Base-by-base conservation (phyloP, 2,888 invertebrate genomes). In the Agriopis leucophaearia region DNA sequence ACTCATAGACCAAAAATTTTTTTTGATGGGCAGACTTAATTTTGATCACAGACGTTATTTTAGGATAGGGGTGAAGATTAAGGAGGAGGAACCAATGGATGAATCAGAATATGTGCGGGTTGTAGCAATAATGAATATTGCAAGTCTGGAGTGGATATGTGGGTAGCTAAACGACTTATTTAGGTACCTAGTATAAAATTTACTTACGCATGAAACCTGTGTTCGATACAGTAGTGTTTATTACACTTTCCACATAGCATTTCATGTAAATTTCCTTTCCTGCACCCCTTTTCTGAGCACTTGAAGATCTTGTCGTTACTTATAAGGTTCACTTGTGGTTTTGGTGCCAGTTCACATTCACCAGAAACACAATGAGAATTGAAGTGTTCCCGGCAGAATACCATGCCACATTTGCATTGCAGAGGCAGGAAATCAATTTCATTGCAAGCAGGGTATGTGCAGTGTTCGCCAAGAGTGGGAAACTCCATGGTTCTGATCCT, bases 351-450 rank as follows among this genome's bases (percentile, higher is more conserved):
- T 56, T 87, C 86, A 60, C 94, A 94, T 18, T 83, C 79, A 67
- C 96, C 96, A 4, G 91, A 87, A 64, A 95, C 94, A 38, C 94
- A 91, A 71, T 95, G 94, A 0, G 89, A 83, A 45, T 92, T 91
- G 79, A 95, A 96, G 88, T 97, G 97, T 45, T 95, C 94, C 57
- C 96, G 95, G 81, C 97, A 97, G 82, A 95, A 97, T 16, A 94
- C 87, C 66, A 91, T 88, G 0, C 91, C 90, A 82, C 97, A 97
- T 77, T 94, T 89, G 80, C 97, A 97, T 62, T 93, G 90, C 7
- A 96, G 88, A 0, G 97, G 97, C 54, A 97, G 89, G 84, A 97
- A 97, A 86, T 97, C 97, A 38, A 95, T 92, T 80, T 95, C 96
- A 74, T 96, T 95, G 81, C 97, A 97, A 48, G 89, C 86, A 59